phyloP scores from a whole-genome alignment of 2,797 vertebrate species.

The Onychomys arenicola region DNA sequence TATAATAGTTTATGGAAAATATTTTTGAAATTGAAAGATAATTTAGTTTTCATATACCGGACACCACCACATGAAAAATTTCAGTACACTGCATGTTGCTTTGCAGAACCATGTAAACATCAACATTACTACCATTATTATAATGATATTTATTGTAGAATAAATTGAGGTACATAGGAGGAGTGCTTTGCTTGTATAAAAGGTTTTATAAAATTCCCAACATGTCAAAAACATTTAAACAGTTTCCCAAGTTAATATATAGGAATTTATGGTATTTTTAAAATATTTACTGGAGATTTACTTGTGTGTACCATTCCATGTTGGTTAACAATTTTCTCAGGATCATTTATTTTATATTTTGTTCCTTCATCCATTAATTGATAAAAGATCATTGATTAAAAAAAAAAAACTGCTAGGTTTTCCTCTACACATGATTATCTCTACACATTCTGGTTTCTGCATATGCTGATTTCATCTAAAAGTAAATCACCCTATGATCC shows the following conservation, averaged over 20 bases:
- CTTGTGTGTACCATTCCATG: background rate
- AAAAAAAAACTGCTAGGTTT: background rate
- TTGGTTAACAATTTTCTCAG: background rate
- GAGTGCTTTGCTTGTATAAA: background rate
- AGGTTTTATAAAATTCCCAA: background rate
- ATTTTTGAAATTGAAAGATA: background rate
- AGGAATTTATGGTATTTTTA: background rate
- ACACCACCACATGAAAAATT: background rate
- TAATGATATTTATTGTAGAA: background rate
- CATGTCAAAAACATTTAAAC: background rate
- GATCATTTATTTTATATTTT: background rate
- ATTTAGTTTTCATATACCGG: background rate
- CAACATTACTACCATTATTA: background rate
- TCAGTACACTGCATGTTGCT: background rate
- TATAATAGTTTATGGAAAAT: slow-evolving; percentile 12
- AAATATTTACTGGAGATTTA: background rate
- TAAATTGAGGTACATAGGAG: background rate
- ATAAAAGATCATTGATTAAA: background rate
- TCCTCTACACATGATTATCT: background rate
- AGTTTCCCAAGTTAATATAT: background rate
- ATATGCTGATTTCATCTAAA: background rate
- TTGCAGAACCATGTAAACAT: background rate
- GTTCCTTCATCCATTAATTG: background rate
- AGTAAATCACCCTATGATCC: no score
- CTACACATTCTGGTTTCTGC: background rate